Conservation (phyloP, 2,113 vertebrate genomes). For the Lophochroa leadbeateri region DNA sequence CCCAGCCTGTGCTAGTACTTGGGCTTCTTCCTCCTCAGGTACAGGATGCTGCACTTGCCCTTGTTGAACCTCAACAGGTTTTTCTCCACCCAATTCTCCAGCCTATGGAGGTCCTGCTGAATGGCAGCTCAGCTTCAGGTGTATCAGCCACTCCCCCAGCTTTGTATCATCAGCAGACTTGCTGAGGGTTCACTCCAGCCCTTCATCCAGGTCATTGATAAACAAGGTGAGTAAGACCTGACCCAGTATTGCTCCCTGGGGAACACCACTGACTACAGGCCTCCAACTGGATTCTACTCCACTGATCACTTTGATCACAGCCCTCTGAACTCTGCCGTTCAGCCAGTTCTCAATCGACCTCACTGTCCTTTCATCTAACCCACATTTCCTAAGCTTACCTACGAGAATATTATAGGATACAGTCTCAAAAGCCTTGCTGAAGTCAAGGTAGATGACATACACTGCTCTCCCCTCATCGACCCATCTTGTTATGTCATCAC, state of each 20-base stretch:
- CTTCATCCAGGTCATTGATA: background rate
- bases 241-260: background rate
- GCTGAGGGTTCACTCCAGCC: background rate
- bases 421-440: background rate
- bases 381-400: background rate
- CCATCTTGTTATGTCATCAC: background rate
- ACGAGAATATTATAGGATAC: background rate
- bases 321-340: background rate
- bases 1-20: background rate
- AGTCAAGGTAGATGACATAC: background rate
- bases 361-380: background rate
- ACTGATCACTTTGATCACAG: background rate
- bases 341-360: background rate
- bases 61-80: background rate
- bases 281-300: background rate
- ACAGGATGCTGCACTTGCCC: background rate
- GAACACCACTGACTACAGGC: background rate
- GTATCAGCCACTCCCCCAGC: background rate
- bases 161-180: background rate
- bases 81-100: background rate
- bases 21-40: background rate
- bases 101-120: background rate
- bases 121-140: background rate
- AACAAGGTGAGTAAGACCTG: background rate
- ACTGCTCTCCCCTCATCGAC: background rate